Evolutionary conservation across 2,888 invertebrate species (phyloP).

Genomic region (Cataglyphis albicans): DNA sequence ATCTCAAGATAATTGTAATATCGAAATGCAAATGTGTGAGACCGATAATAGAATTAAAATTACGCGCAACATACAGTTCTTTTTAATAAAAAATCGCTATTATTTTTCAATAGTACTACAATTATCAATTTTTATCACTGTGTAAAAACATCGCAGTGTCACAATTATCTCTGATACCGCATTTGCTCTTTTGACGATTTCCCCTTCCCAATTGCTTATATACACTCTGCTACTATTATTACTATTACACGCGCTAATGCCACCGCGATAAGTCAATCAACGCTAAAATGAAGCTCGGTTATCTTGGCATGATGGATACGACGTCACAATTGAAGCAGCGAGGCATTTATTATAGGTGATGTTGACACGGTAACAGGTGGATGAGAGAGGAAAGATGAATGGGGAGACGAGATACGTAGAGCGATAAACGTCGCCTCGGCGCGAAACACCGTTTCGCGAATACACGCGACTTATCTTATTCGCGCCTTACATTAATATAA

Average conservation of each 20-base stretch:
- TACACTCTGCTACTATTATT: neutral
- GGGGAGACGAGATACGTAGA: conserved; percentile 10
- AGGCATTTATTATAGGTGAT: conserved; percentile 29
- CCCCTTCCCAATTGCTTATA: neutral
- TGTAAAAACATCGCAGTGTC: neutral
- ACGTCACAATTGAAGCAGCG: conserved; percentile 29
- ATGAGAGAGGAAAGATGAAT: conserved; percentile 31
- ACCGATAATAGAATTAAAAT: neutral
- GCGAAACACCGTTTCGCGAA: neutral
- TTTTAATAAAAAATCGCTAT: neutral
- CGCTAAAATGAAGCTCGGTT: neutral
- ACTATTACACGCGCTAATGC: conserved; percentile 13
- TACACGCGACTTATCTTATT: neutral
- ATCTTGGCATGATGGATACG: conserved; percentile 30
- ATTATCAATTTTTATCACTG: neutral
- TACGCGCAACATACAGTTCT: neutral
- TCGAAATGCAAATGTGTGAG: neutral
- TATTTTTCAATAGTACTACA: neutral
- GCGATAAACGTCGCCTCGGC: conserved; percentile 1
- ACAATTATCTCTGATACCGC: conserved; percentile 13
- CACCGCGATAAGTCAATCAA: conserved; percentile 41
- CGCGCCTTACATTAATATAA: neutral
- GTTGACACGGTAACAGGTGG: conserved; percentile 10
- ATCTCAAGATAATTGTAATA: neutral
- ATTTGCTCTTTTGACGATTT: neutral